These are phyloP conservation scores for Physocephala rufipes DNA, from an alignment of 2,888 invertebrate genomes.

Conservation along the genomic window DNA sequence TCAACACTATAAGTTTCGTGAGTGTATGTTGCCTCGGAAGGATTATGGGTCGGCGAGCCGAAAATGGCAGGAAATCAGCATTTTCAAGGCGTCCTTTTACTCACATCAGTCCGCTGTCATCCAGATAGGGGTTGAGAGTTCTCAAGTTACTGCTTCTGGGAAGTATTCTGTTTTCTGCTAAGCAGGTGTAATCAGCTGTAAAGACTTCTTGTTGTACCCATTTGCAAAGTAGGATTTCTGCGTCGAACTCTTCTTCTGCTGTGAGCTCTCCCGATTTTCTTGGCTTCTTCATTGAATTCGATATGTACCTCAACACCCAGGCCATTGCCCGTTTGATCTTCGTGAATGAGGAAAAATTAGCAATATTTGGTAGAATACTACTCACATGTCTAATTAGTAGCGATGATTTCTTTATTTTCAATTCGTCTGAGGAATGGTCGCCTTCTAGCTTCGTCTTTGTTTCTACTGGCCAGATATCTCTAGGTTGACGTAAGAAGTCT, in stretches of 20 bases:
- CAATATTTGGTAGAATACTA: background rate
- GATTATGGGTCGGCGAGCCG: background rate
- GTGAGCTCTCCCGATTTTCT: background rate
- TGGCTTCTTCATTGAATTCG: background rate
- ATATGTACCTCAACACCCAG: background rate
- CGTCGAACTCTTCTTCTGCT: background rate
- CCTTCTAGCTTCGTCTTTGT: background rate
- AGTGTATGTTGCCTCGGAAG: background rate
- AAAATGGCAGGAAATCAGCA: background rate
- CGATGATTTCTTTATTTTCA: too few species aligned
- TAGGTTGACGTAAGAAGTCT: slow-evolving; percentile 13
- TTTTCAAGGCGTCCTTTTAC: background rate
- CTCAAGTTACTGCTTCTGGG: background rate
- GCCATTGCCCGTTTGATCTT: background rate
- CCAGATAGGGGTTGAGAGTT: slow-evolving; percentile 9
- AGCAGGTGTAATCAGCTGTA: background rate
- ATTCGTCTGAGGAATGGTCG: too few species aligned
- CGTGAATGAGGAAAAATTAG: background rate
- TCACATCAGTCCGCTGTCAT: background rate
- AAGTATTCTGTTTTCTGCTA: background rate
- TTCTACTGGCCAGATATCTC: slow-evolving; percentile 14
- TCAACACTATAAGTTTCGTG: background rate
- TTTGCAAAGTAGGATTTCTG: background rate
- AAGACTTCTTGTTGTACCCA: background rate
- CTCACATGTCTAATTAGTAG: background rate